Percentiles rank a stretch among this genome's conserved stretches.
Conservation (phyloP, 2,888 invertebrate genomes). For the Thera obeliscata region DNA sequence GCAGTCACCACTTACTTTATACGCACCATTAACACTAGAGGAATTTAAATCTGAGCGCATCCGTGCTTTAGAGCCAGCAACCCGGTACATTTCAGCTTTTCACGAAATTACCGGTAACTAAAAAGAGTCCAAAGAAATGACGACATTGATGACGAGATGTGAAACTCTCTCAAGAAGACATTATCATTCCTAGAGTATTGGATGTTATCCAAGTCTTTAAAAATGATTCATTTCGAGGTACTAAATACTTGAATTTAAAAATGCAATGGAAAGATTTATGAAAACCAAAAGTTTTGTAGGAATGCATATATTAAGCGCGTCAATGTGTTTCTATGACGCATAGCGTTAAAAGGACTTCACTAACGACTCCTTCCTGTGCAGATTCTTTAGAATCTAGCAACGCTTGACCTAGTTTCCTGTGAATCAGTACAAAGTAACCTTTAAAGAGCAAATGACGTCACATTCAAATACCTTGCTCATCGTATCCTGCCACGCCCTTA, state of each 20-base stretch:
- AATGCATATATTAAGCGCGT: neutral
- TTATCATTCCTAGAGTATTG: neutral
- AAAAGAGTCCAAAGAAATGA: neutral
- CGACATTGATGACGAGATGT: neutral
- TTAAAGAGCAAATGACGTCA: conserved; percentile 7
- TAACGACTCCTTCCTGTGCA: conserved; percentile 14
- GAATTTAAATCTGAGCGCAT: neutral
- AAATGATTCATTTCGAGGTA: neutral
- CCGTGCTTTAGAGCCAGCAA: neutral
- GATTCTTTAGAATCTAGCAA: conserved; percentile 16
- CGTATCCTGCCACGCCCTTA: conserved; percentile 8
- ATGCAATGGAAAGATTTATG: neutral
- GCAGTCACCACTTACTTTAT: neutral
- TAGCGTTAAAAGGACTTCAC: conserved; percentile 7
- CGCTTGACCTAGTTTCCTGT: conserved; percentile 16
- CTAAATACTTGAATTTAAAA: neutral
- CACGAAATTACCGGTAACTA: neutral
- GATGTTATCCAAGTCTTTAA: neutral
- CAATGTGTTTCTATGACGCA: neutral
- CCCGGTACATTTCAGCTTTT: neutral
- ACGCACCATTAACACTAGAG: neutral
- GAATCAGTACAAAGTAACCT: conserved; percentile 6
- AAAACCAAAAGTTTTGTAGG: neutral
- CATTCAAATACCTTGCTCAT: conserved; percentile 3
- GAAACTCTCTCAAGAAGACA: neutral